These are phyloP conservation scores for Cremastinae sp. DNA, from an alignment of 2,888 invertebrate genomes.

Conservation along the genomic window DNA sequence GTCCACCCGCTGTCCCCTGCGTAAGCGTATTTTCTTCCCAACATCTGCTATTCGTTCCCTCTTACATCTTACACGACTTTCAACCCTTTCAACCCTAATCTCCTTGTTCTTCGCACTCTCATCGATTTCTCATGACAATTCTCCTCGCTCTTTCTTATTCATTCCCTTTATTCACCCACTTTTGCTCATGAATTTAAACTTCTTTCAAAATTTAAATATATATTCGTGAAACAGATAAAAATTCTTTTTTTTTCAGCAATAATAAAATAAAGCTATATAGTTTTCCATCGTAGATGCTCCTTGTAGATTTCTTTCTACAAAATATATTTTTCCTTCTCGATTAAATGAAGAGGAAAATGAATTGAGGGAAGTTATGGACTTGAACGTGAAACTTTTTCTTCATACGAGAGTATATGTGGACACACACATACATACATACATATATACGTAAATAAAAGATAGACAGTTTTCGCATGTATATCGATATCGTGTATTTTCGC, in stretches of 20 bases:
- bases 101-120: conserved; percentile 13
- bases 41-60: conserved; percentile 42
- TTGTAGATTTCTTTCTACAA: not conserved
- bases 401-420: no score
- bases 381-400: not conserved
- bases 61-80: not conserved
- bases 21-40: conserved; percentile 40
- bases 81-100: conserved; percentile 12
- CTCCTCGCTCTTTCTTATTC: conserved; percentile 12
- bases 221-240: no score
- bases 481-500: not conserved
- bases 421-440: not conserved
- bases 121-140: not conserved
- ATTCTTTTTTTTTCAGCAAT: no score
- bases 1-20: conserved; percentile 30
- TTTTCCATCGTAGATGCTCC: not conserved
- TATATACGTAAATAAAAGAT: not conserved
- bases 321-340: not conserved
- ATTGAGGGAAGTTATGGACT: not conserved
- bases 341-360: not conserved
- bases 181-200: no score
- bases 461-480: no score
- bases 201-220: no score
- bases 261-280: no score
- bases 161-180: conserved; percentile 19